These are phyloP conservation scores for Terrapene triunguis DNA, from an alignment of 2,113 vertebrate genomes.

Conservation along the genomic window DNA sequence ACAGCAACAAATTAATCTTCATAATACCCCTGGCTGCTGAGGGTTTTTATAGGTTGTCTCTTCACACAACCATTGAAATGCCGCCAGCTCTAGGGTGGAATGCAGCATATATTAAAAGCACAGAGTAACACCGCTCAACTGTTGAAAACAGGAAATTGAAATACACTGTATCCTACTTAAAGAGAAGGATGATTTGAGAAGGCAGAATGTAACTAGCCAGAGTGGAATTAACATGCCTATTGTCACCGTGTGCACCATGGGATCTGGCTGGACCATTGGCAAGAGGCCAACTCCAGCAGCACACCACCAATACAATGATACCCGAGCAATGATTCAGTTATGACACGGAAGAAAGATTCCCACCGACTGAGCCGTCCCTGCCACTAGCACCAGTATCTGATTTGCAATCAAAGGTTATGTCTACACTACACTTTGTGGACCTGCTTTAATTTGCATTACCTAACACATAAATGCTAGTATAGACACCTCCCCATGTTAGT, in stretches of 20 bases:
- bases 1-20: background rate
- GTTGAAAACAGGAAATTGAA: background rate
- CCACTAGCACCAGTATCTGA: background rate
- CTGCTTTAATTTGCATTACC: background rate
- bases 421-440: accelerated
- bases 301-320: background rate
- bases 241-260: background rate
- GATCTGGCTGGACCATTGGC: background rate
- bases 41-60: accelerated
- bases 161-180: background rate
- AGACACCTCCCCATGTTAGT: background rate
- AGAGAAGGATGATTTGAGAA: background rate
- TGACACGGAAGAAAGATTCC: background rate
- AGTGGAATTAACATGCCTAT: background rate
- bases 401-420: background rate
- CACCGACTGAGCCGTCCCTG: accelerated
- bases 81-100: background rate
- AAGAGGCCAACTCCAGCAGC: background rate
- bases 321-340: background rate
- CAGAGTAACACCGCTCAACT: background rate
- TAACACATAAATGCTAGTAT: background rate
- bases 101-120: background rate
- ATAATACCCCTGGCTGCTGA: background rate
- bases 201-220: background rate
- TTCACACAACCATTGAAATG: background rate